These are phyloP conservation scores for Oncorhynchus kisutch DNA, from an alignment of 2,113 vertebrate genomes.

Conservation along the genomic window DNA sequence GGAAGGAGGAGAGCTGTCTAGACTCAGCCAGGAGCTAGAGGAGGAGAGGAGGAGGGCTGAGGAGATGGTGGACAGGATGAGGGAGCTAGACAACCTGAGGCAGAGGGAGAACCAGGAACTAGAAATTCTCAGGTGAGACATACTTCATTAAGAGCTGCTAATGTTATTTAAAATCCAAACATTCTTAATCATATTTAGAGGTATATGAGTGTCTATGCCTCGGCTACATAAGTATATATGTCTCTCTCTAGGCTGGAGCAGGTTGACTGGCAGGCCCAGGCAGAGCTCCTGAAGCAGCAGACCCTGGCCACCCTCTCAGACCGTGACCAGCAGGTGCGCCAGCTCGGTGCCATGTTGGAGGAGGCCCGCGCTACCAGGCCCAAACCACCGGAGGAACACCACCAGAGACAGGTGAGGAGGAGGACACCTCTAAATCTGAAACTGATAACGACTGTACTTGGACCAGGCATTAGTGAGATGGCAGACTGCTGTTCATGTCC, in stretches of 20 bases:
- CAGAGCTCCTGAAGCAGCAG: slow-evolving; percentile 81
- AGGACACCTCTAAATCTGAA: neutral
- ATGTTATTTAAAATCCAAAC: no score
- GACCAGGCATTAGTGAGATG: no score
- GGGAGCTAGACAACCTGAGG: slow-evolving; percentile 52
- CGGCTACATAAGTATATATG: neutral
- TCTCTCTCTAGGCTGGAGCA: slow-evolving; percentile 67
- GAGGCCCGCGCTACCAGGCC: slow-evolving; percentile 63
- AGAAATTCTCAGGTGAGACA: slow-evolving; percentile 64
- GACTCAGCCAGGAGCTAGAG: slow-evolving; percentile 73
- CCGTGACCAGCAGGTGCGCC: slow-evolving; percentile 81
- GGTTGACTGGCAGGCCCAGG: slow-evolving; percentile 77
- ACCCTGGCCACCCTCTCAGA: slow-evolving; percentile 81
- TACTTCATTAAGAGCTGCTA: neutral
- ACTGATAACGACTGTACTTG: neutral
- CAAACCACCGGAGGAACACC: slow-evolving; percentile 62
- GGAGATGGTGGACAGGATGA: slow-evolving; percentile 51
- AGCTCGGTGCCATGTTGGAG: slow-evolving; percentile 72
- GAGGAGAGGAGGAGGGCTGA: slow-evolving; percentile 63
- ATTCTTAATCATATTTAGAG: neutral
- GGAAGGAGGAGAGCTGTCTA: slow-evolving; percentile 80
- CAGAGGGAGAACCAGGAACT: slow-evolving; percentile 65
- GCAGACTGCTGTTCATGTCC: no score
- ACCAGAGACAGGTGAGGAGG: slow-evolving; percentile 73
- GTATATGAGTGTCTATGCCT: neutral